These are phyloP conservation scores for Chaetura pelagica DNA, from an alignment of 2,113 vertebrate genomes.

Conservation along the genomic window DNA sequence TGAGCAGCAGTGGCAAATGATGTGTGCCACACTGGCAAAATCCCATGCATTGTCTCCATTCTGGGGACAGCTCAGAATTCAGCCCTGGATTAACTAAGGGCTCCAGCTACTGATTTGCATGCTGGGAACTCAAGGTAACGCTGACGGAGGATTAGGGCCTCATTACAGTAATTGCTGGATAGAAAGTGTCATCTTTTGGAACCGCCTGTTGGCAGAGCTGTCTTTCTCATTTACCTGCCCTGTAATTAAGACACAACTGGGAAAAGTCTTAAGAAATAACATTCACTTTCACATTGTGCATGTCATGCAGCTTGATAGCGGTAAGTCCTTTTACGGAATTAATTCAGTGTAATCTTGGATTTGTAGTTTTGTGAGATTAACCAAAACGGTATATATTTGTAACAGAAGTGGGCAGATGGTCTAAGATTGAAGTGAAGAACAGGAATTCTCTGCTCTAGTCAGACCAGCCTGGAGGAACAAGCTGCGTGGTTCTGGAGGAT, in stretches of 20 bases:
- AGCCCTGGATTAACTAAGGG: neutral
- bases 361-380: neutral
- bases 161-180: neutral
- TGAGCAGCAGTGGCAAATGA: neutral
- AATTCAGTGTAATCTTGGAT: neutral
- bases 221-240: neutral
- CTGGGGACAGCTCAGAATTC: neutral
- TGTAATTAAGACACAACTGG: neutral
- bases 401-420: neutral
- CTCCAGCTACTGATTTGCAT: neutral
- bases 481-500: neutral
- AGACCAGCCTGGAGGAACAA: neutral
- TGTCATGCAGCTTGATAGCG: accelerated
- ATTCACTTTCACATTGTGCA: neutral
- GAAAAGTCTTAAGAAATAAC: neutral
- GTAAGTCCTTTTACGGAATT: neutral
- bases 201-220: neutral
- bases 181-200: conserved; percentile 3
- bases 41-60: neutral
- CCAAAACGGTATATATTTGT: accelerated
- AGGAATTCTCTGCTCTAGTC: neutral
- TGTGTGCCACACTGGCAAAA: neutral
- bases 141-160: neutral
- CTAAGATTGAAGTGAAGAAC: neutral
- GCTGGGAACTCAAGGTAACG: neutral